Conservation (phyloP, 2,113 vertebrate genomes). For the cattle (Bos taurus) region DNA sequence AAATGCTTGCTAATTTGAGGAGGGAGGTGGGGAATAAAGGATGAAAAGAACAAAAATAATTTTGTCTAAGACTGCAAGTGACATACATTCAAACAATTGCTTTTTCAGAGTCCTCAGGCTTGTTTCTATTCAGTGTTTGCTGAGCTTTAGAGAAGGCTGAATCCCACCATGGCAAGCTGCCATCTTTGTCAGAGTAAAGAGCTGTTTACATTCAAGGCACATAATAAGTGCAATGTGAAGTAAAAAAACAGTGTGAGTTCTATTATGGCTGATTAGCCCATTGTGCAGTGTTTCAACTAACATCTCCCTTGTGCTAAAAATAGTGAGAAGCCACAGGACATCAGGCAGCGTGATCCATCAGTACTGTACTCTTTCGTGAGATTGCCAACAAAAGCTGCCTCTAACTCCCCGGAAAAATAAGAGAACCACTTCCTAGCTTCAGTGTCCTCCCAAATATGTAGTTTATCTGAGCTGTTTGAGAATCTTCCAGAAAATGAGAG, state of each 20-base stretch:
- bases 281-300: slow-evolving; percentile 56
- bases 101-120: slow-evolving; percentile 4
- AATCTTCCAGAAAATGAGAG: slow-evolving; percentile 10
- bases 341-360: not conserved
- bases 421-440: not conserved
- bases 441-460: not conserved
- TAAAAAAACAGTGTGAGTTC: slow-evolving; percentile 61
- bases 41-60: slow-evolving; percentile 51
- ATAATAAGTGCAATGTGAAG: slow-evolving; percentile 63
- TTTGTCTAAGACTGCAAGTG: slow-evolving; percentile 41
- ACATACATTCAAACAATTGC: slow-evolving; percentile 41
- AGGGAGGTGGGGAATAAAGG: not conserved
- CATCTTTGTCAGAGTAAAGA: slow-evolving; percentile 66
- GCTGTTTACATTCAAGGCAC: slow-evolving; percentile 68
- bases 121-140: slow-evolving; percentile 28
- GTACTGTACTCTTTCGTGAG: slow-evolving; percentile 39
- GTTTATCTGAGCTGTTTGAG: slow-evolving; percentile 21
- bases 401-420: slow-evolving; percentile 38
- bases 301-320: slow-evolving; percentile 67
- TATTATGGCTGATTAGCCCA: slow-evolving; percentile 50
- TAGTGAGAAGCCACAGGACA: slow-evolving; percentile 55
- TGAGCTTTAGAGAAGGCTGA: slow-evolving; percentile 42
- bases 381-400: slow-evolving; percentile 59
- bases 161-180: slow-evolving; percentile 49
- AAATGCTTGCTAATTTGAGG: slow-evolving; percentile 39